A percentile compares a stretch with the other conserved stretches of the same genome.
These are phyloP conservation scores for Enteromius fasciolatus DNA, from an alignment of 2,797 vertebrate genomes.

Conservation along the genomic window DNA sequence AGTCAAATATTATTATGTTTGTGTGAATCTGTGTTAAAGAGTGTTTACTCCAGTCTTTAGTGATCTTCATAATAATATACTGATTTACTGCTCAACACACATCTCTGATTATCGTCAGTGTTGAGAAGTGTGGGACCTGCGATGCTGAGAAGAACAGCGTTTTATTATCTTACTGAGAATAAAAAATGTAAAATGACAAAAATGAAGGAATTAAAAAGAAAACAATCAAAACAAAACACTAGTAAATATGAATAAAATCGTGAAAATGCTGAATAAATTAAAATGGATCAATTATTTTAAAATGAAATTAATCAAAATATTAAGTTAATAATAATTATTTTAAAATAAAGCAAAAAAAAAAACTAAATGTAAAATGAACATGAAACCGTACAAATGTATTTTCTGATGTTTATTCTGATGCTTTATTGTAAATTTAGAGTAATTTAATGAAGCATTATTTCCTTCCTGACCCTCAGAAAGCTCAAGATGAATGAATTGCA, in stretches of 20 bases:
- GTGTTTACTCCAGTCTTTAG: background rate
- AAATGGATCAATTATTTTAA: background rate
- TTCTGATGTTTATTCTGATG: background rate
- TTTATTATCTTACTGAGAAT: background rate
- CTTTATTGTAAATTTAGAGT: background rate
- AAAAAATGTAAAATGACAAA: background rate
- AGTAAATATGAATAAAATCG: background rate
- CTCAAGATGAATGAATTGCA: background rate
- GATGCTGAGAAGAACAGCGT: background rate
- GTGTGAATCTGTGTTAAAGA: background rate
- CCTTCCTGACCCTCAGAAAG: background rate
- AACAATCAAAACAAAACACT: background rate
- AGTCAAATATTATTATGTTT: background rate
- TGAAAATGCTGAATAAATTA: background rate
- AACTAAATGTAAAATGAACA: background rate
- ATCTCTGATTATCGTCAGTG: background rate
- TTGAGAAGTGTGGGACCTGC: background rate
- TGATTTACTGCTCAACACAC: background rate
- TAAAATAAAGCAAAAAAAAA: background rate
- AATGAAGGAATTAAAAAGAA: background rate
- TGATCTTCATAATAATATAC: background rate
- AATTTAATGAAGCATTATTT: background rate
- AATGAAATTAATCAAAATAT: background rate
- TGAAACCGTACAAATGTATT: background rate
- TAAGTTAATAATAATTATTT: background rate